phyloP scores from a whole-genome alignment of 2,888 invertebrate species.

The Euproctis similis region DNA sequence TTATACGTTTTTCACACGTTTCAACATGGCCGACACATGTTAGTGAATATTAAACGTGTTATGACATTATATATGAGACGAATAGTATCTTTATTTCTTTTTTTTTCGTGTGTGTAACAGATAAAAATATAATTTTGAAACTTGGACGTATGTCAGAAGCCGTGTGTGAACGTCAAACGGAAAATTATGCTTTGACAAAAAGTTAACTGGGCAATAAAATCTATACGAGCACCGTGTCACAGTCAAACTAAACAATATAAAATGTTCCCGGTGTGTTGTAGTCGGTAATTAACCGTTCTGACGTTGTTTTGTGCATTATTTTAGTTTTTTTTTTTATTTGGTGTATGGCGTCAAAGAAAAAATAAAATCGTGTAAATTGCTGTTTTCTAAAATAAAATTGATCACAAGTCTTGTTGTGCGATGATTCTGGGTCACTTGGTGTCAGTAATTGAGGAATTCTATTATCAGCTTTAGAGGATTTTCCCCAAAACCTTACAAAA shows the following conservation, averaged over 20 bases:
- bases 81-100: conserved; percentile 62
- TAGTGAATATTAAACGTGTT: conserved; percentile 46
- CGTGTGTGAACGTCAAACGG: conserved; percentile 35
- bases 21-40: conserved; percentile 28
- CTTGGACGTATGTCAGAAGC: conserved; percentile 36
- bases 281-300: conserved; percentile 31
- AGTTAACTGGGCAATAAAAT: conserved; percentile 58
- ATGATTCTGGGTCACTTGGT: too few relatives aligned
- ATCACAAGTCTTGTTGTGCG: too few relatives aligned
- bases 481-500: too few relatives aligned
- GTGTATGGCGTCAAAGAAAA: conserved; percentile 17
- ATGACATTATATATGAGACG: conserved; percentile 58
- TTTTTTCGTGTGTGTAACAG: too few relatives aligned
- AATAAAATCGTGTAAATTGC: too few relatives aligned
- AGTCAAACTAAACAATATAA: conserved; percentile 55
- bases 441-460: too few relatives aligned
- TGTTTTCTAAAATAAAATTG: too few relatives aligned
- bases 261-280: conserved; percentile 27
- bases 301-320: conserved; percentile 25
- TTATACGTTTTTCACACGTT: conserved; percentile 62
- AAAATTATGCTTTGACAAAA: conserved; percentile 67
- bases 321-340: conserved; percentile 20
- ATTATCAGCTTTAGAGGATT: too few relatives aligned
- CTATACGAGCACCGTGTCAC: conserved; percentile 61
- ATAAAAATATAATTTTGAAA: conserved; percentile 28